A percentile compares a stretch with the other conserved stretches of the same genome.
Conservation (phyloP, 2,888 invertebrate genomes). For the Lysandra coridon region DNA sequence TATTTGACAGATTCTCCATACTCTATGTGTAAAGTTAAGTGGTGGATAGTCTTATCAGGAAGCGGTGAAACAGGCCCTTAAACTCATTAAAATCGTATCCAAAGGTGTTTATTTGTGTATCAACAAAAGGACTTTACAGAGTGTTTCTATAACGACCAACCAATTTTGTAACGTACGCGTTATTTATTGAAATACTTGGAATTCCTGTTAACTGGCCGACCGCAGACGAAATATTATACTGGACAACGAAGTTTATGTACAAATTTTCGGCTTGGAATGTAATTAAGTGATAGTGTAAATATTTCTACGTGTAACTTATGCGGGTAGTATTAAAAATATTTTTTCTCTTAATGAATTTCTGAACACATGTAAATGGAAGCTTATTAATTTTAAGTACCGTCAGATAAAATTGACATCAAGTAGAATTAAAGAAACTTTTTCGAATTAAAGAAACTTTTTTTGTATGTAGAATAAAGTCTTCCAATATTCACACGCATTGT, state of each 20-base stretch:
- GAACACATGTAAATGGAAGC: too few species aligned
- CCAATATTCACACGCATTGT: too few species aligned
- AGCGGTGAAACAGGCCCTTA: too few species aligned
- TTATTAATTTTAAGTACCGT: too few species aligned
- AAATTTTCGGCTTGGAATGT: constrained; percentile 28
- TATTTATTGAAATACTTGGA: constrained; percentile 62
- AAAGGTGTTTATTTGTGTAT: neutral
- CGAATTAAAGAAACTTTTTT: too few species aligned
- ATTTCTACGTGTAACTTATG: neutral
- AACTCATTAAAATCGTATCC: constrained; percentile 11
- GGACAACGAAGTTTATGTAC: neutral
- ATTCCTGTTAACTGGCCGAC: constrained; percentile 42
- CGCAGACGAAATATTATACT: constrained; percentile 34
- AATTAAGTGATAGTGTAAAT: constrained; percentile 24
- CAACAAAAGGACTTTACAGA: neutral
- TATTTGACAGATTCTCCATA: too few species aligned
- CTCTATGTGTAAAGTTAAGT: too few species aligned
- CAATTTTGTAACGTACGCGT: constrained; percentile 38
- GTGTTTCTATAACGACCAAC: neutral
- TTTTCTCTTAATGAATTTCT: too few species aligned
- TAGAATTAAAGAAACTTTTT: too few species aligned
- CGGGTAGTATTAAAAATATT: neutral
- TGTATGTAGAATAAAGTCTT: too few species aligned
- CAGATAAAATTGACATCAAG: too few species aligned
- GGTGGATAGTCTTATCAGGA: too few species aligned